Conservation (phyloP, 2,113 vertebrate genomes). For the Cacatua alba region DNA sequence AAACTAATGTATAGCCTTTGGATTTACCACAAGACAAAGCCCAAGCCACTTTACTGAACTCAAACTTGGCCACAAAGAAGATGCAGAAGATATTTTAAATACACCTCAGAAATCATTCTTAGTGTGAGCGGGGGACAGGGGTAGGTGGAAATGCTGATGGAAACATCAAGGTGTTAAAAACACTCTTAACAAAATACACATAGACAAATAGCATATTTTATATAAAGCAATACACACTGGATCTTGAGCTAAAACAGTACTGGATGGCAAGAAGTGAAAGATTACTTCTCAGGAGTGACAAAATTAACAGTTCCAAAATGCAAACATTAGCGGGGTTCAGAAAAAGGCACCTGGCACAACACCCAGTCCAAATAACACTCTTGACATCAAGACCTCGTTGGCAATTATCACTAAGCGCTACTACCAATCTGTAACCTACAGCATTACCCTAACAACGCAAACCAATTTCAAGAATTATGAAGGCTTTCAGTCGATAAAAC, state of each 20-base stretch:
- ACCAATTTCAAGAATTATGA: neutral
- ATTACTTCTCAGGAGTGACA: neutral
- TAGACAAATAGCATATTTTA: neutral
- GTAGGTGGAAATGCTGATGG: neutral
- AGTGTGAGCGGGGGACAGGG: rapidly evolving
- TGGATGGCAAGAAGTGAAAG: neutral
- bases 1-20: neutral
- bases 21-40: neutral
- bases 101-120: neutral
- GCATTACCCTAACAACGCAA: neutral
- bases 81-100: neutral
- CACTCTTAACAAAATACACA: neutral
- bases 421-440: neutral
- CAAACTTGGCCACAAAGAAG: neutral
- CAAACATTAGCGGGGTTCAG: neutral
- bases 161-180: neutral
- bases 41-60: neutral
- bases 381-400: neutral
- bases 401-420: neutral
- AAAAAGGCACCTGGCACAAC: neutral
- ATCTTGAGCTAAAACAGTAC: neutral
- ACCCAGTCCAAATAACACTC: neutral
- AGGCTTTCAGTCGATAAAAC: neutral
- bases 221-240: neutral
- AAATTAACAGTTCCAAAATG: neutral